Percentiles rank a stretch among this genome's conserved stretches.
These are phyloP conservation scores for Euglossa dilemma DNA, from an alignment of 1,140 invertebrate genomes.

Conservation along the genomic window DNA sequence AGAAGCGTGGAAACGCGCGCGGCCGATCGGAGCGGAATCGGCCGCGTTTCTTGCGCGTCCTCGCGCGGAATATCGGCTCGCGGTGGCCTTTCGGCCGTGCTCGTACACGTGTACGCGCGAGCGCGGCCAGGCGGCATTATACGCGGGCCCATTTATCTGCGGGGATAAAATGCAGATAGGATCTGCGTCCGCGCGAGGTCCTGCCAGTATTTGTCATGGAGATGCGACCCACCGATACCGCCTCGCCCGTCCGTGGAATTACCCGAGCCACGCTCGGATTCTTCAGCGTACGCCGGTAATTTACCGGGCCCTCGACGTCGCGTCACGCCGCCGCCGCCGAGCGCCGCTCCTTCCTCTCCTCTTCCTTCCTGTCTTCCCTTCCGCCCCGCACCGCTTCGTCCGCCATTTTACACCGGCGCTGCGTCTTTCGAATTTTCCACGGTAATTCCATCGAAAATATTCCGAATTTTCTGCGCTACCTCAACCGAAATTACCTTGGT, in stretches of 20 bases:
- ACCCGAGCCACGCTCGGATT: conserved; percentile 69
- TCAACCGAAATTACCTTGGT: too few species aligned
- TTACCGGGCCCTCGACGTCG: conserved; percentile 61
- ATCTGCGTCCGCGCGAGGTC: conserved; percentile 76
- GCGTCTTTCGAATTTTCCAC: not conserved
- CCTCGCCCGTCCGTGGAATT: conserved; percentile 66
- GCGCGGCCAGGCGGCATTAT: conserved; percentile 63
- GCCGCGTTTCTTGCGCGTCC: conserved; percentile 34
- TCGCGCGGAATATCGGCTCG: conserved; percentile 34
- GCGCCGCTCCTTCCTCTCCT: not conserved
- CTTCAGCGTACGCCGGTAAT: conserved; percentile 70
- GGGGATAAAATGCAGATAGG: conserved; percentile 72
- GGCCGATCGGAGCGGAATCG: not conserved
- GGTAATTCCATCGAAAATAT: too few species aligned
- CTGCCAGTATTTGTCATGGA: conserved; percentile 78
- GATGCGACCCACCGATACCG: conserved; percentile 73
- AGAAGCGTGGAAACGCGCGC: conserved; percentile 31
- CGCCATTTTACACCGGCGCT: too few species aligned
- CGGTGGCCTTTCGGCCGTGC: conserved; percentile 40
- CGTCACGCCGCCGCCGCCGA: conserved; percentile 57
- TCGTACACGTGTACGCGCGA: conserved; percentile 54
- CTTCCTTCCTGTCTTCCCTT: not conserved
- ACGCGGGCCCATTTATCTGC: conserved; percentile 75
- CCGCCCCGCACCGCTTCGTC: not conserved
- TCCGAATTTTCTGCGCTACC: too few species aligned